phyloP scores from a whole-genome alignment of 2,113 vertebrate species.

The Delphinapterus leucas region DNA sequence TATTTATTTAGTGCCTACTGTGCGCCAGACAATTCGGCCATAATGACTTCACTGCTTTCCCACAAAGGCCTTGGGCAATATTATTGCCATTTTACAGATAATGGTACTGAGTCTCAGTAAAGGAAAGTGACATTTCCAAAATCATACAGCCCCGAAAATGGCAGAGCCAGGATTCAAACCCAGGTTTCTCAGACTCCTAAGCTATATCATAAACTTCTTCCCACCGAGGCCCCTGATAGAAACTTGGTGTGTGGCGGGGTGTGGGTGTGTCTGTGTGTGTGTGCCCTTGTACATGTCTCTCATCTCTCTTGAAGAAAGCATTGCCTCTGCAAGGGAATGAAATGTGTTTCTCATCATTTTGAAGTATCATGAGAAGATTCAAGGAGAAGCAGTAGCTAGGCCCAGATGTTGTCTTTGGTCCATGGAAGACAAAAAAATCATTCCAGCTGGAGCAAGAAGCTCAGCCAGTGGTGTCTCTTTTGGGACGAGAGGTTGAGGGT shows the following conservation, averaged over 20 bases:
- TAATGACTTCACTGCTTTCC: neutral
- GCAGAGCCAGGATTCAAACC: neutral
- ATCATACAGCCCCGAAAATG: neutral
- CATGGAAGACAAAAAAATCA: conserved; percentile 74
- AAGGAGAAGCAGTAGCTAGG: conserved; percentile 81
- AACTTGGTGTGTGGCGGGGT: neutral
- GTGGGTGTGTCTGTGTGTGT: neutral
- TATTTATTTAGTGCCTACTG: neutral
- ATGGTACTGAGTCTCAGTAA: neutral
- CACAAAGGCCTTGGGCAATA: neutral
- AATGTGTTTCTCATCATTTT: conserved; percentile 81
- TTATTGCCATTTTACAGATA: neutral
- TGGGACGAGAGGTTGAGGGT: neutral
- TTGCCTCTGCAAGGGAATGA: conserved; percentile 60
- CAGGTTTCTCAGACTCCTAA: neutral
- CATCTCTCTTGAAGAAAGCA: conserved; percentile 4
- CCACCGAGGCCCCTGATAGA: neutral
- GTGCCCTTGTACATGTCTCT: neutral
- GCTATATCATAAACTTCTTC: neutral
- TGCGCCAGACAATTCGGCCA: neutral
- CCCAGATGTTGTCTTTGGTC: conserved; percentile 78
- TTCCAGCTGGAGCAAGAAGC: conserved; percentile 53
- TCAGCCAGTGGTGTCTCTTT: neutral
- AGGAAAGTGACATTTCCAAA: neutral
- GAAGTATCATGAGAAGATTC: conserved; percentile 77